Evolutionary conservation across 2,113 vertebrate species (phyloP).

Genomic region (Coryphaenoides rupestris): DNA sequence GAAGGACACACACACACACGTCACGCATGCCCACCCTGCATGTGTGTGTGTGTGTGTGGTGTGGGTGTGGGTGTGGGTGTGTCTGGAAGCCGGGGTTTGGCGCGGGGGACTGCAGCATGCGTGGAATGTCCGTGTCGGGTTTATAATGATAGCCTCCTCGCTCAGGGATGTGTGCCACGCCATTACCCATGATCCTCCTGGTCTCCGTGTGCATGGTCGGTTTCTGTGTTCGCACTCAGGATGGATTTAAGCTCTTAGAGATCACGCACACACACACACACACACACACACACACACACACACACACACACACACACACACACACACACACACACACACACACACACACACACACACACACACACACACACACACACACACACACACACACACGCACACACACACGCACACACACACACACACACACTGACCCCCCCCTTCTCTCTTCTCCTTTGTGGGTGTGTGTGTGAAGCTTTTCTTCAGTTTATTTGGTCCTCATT

Average conservation of each 20-base stretch:
- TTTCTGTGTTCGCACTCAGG: slow-evolving; percentile 29
- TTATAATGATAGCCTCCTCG: slow-evolving; percentile 54
- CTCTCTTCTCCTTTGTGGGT: slow-evolving; percentile 29
- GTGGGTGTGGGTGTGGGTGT: too few relatives aligned
- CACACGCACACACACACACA: slow-evolving; percentile 25
- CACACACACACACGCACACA: background rate
- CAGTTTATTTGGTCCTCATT: slow-evolving; percentile 45
- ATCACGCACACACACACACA: too few relatives aligned
- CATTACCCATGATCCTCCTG: slow-evolving; percentile 59
- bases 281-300: slow-evolving; percentile 18
- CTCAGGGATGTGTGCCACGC: too few relatives aligned
- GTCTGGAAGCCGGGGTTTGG: slow-evolving; percentile 1
- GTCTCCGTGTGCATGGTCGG: slow-evolving; percentile 8
- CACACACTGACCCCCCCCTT: slow-evolving; percentile 43
- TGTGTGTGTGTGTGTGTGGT: too few relatives aligned
- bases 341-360: slow-evolving; percentile 31
- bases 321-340: background rate
- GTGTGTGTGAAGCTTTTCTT: slow-evolving; percentile 37
- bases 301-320: slow-evolving; percentile 16
- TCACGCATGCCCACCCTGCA: background rate
- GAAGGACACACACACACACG: background rate
- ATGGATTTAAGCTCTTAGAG: too few relatives aligned
- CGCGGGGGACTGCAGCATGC: slow-evolving; percentile 28
- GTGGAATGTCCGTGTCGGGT: slow-evolving; percentile 46
- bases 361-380: background rate